Base-by-base conservation (phyloP, 2,113 vertebrate species). In the Macheiramphus alcinus region DNA sequence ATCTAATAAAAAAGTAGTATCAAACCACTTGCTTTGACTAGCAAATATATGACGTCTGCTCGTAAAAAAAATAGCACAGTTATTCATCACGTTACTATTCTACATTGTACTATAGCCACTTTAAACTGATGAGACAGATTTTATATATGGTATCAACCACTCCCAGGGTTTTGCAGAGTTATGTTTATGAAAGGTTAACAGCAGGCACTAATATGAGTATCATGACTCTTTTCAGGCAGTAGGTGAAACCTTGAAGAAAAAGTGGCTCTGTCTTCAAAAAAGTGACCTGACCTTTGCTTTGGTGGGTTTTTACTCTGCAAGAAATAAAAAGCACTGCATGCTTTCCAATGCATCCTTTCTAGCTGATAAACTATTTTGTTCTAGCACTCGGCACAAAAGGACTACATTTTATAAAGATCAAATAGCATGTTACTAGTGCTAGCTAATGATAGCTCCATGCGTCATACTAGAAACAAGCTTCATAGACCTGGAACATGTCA, bases 231-330 rank as follows among this genome's bases (percentile, higher is more conserved):
- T 98, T 98, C 98, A 98, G 98, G 98, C 98, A 98, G 98, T 98
- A 98, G 98, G 98, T 98, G 98, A 98, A 98, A 98, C 98, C 98
- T 98, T 98, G 98, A 98, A 98, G 98, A 98, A 98, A 98, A 98
- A 98, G 98, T 98, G 98, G 98, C 98, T 98, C 98, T 98, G 97
- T 98, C 98, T 98, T 98, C 98, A 98, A 98, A 98, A 98, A 98
- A 98, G 98, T 98, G 98, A 98, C 98, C 98, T 98, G 98, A 98
- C 98, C 97, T 98, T 98, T 98, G 98, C 98, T 98, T 98, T 98
- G 98, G 98, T 98, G 98, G 98, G 98, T 98, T 98, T 98, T 97
- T 98, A 95, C 91, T 97, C 86, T 97, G 98, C 98, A 98, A 98
- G 98, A 98, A 98, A 97, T 98, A 96, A 96, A 98, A 97, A 98